A percentile compares a stretch with the other conserved stretches of the same genome.
Evolutionary conservation across 2,113 vertebrate genomes (phyloP).

Genomic region (Hyaena hyaena): DNA sequence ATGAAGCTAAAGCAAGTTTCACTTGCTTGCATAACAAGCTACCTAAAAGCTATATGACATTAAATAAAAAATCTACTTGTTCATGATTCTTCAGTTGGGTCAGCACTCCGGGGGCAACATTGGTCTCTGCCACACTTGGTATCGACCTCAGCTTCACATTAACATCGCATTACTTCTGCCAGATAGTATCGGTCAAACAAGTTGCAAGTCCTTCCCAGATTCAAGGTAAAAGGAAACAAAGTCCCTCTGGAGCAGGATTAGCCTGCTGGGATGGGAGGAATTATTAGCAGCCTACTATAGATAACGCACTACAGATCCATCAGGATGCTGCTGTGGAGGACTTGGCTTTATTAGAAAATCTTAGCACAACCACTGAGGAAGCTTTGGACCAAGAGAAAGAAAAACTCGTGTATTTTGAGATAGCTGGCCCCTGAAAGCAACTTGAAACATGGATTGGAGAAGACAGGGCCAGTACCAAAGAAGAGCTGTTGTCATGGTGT

Average conservation of each 20-base stretch:
- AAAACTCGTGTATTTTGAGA: background rate
- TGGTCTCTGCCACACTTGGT: background rate
- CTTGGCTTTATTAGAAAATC: background rate
- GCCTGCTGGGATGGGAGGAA: background rate
- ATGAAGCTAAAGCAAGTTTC: background rate
- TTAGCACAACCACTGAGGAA: background rate
- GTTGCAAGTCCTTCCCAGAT: background rate
- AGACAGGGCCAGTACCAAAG: background rate
- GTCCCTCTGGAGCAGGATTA: background rate
- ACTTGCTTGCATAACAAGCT: rapidly evolving
- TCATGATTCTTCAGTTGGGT: background rate
- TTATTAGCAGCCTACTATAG: background rate
- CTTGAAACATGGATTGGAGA: background rate
- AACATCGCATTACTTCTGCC: background rate
- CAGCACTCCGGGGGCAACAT: background rate
- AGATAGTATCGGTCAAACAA: background rate
- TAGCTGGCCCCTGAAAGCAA: background rate
- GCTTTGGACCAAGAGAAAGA: background rate
- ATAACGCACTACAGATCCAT: background rate
- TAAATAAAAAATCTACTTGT: background rate
- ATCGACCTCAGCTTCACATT: background rate
- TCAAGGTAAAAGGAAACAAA: background rate
- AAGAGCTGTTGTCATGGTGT: background rate
- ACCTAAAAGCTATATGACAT: background rate
- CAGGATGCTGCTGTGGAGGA: background rate